These are phyloP conservation scores for Furcifer pardalis DNA, from an alignment of 2,797 vertebrate species.

Conservation along the genomic window DNA sequence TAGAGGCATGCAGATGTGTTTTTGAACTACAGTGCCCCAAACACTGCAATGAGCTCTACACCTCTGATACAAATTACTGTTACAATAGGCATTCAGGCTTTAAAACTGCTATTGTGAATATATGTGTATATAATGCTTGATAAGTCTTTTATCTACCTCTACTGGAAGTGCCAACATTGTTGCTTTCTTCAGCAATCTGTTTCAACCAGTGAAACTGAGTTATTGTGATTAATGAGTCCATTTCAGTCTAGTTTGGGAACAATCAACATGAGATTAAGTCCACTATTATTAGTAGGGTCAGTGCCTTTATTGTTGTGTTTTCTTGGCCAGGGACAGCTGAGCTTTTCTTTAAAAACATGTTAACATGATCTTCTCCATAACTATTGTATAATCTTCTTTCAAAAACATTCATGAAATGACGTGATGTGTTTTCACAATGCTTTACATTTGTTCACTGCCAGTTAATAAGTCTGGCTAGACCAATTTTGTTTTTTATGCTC, in stretches of 20 bases:
- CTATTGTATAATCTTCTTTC: not conserved
- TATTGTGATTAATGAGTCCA: not conserved
- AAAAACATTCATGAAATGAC: conserved; percentile 7
- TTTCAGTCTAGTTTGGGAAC: not conserved
- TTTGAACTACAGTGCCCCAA: no score
- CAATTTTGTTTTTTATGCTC: not conserved
- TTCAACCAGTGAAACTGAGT: not conserved
- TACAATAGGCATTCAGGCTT: not conserved
- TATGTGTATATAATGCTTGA: no score
- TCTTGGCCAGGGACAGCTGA: not conserved
- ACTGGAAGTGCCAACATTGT: no score
- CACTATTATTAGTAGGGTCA: not conserved
- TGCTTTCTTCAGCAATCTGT: no score
- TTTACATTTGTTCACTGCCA: conserved; percentile 15
- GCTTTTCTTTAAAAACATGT: conserved; percentile 11
- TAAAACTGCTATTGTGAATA: no score
- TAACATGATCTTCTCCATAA: not conserved
- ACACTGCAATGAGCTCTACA: no score
- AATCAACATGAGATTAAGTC: not conserved
- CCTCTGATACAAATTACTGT: not conserved
- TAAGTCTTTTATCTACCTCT: no score
- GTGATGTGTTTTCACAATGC: conserved; percentile 1
- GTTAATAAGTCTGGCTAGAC: conserved; percentile 14
- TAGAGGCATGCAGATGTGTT: no score
- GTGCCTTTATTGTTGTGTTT: not conserved